Evolutionary conservation across 2,888 invertebrate genomes (phyloP).

Genomic region (Drosophila ustulata): DNA sequence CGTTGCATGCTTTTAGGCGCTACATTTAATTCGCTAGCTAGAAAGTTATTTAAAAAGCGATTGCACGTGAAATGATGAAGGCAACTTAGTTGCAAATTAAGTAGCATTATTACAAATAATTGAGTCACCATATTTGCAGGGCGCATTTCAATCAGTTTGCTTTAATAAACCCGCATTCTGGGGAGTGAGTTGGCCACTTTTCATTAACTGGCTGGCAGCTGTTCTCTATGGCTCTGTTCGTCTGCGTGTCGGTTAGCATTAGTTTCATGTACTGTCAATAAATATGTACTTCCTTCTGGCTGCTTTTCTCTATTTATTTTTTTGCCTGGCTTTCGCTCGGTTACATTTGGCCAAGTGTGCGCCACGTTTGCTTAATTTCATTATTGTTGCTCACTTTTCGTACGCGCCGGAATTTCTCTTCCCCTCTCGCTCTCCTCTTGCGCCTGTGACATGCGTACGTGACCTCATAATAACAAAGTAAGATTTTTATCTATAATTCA

Average conservation of each 20-base stretch:
- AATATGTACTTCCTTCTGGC: slow-evolving; percentile 64
- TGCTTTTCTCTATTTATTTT: background rate
- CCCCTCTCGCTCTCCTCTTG: slow-evolving; percentile 1
- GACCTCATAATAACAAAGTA: slow-evolving; percentile 77
- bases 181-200: slow-evolving; percentile 6
- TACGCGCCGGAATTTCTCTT: slow-evolving; percentile 11
- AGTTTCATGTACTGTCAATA: slow-evolving; percentile 74
- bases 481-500: slow-evolving; percentile 80
- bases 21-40: background rate
- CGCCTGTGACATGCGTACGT: slow-evolving; percentile 65
- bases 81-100: slow-evolving; percentile 4
- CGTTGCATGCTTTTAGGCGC: slow-evolving; percentile 23
- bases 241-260: slow-evolving; percentile 68
- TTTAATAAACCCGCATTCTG: slow-evolving; percentile 16
- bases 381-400: slow-evolving; percentile 64
- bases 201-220: slow-evolving; percentile 35
- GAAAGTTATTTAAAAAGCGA: background rate
- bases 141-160: slow-evolving; percentile 30
- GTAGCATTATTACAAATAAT: slow-evolving; percentile 11
- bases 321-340: slow-evolving; percentile 37
- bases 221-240: background rate
- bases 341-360: slow-evolving; percentile 64
- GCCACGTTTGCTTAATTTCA: slow-evolving; percentile 77
- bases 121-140: slow-evolving; percentile 12
- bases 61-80: background rate